Evolutionary conservation across 2,113 vertebrate genomes (phyloP), one percentile per base, ranked within the genome.

Genomic region (Crotalus horridus): DNA sequence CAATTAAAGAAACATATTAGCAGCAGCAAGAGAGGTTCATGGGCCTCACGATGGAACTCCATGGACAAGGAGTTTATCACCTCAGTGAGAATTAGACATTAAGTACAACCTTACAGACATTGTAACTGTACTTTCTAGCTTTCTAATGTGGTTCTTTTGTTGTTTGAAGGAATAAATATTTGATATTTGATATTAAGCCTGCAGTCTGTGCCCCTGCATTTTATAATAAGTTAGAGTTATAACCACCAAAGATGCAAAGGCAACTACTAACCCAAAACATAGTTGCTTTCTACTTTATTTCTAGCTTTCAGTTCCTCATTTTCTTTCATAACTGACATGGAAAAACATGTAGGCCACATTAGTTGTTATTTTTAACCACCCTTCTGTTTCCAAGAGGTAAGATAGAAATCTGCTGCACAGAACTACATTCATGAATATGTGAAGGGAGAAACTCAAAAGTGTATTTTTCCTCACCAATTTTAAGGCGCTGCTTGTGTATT

Each of bases 401-500:
- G 17, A 91, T 29, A 91, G 56, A 86, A 91, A 91, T 58, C 39
- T n/a, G 4, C 15, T 91, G 10, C 39, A 46, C 54, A 91, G 20
- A 90, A 81, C 6, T 87, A 56, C 9, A 86, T n/a, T n/a, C 26
- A 86, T 26, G 43, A 26, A 15, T 17, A 56, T 54, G 48, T 21
- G n/a, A 13, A 48, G 85, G 46, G 2, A 39, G 55, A 81, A 59
- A 59, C 33, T 33, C 17, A 91, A 87, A 58, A 11, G 39, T 39
- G 89, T 90, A 26, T n/a, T 94, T 90, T 59, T 61, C 93, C 39
- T 29, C 89, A 59, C 48, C 69, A 23, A 0, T 90, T 96, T 87
- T 61, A 92, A 94, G 48, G 88, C 9, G 17, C 20, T 13, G 46
- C 53, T 64, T 55, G n/a, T 29, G 3, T 59, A 26, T 55, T 33